A percentile compares a stretch with the other conserved stretches of the same genome.
These are phyloP conservation scores for Zoanthus sansibaricus DNA, from an alignment of 92 coral and sea anemone species.

Conservation along the genomic window DNA sequence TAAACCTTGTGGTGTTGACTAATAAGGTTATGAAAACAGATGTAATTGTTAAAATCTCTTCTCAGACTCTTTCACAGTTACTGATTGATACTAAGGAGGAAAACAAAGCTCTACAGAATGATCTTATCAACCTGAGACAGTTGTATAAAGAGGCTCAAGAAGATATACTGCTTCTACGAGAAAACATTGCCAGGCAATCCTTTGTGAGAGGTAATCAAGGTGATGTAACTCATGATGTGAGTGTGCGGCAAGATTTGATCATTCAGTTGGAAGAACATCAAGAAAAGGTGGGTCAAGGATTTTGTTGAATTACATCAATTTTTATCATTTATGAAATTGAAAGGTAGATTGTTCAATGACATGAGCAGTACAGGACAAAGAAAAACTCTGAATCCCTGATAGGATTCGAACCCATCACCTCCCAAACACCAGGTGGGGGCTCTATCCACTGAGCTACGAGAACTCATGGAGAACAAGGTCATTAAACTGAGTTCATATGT, in stretches of 20 bases:
- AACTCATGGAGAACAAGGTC: too few relatives aligned
- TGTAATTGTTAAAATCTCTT: too few relatives aligned
- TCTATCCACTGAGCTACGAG: too few relatives aligned
- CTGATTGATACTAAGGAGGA: constrained; percentile 86
- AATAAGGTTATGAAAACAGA: too few relatives aligned
- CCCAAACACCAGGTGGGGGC: too few relatives aligned
- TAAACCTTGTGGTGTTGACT: too few relatives aligned
- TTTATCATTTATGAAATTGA: too few relatives aligned
- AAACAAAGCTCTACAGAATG: constrained; percentile 88
- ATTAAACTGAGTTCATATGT: too few relatives aligned
- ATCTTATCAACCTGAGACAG: constrained; percentile 80
- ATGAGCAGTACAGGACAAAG: too few relatives aligned
- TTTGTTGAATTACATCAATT: neutral
- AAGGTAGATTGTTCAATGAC: too few relatives aligned
- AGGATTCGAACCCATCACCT: too few relatives aligned
- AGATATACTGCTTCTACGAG: constrained; percentile 86
- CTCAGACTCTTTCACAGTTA: constrained; percentile 84
- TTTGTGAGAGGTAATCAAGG: constrained; percentile 45
- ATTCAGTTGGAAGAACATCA: constrained; percentile 81
- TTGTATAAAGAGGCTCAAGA: constrained; percentile 96
- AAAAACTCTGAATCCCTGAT: too few relatives aligned
- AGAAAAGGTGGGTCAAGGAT: constrained; percentile 69
- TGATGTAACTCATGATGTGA: constrained; percentile 63
- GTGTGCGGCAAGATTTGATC: constrained; percentile 81
- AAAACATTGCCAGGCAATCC: constrained; percentile 79